Base-by-base conservation (phyloP, 2,113 vertebrate genomes). In the Pithys albifrons region DNA sequence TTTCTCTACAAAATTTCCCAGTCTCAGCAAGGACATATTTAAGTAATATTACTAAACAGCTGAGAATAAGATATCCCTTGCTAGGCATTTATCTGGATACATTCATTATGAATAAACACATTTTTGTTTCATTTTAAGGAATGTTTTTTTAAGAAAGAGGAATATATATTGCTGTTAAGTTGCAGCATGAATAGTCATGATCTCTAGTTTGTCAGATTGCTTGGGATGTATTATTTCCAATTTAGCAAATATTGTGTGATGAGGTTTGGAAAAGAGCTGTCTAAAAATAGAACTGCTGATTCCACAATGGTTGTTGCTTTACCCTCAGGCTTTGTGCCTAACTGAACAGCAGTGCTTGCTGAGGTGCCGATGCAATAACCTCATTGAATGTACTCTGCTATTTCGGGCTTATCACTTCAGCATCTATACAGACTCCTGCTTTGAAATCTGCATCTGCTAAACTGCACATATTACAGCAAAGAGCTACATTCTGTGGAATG, bases 251-350 rank as follows among this genome's bases (percentile, higher is more conserved):
- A 65, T 7, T 91, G 58, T 94, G 93, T 51, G 54, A 82, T 77
- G 55, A 79, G 88, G 31, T 79, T 84, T 96, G 88, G 71, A 82
- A 91, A 73, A 64, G 66, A 93, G 65, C 66, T 84, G 46, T 46
- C 94, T 97, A 96, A 96, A 97, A 96, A 97, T 97, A 97, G 97
- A 96, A 90, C 70, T 96, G 89, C 94, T 79, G 88, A 97, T 89
- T 94, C 70, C 66, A 94, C 59, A 88, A 29, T 78, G 94, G 84
- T 74, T 39, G 31, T 95, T 91, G 75, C 76, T 95, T 93, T 95
- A 55, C 78, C 95, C 75, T 89, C 67, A 89, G 82, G 95, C 83
- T 80, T 96, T 91, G 92, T 97, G 96, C 94, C 78, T 95, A 93
- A 54, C 80, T 87, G 80, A 94, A 78, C 76, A 91, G 52, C 93